phyloP scores from a whole-genome alignment of 2,888 invertebrate genomes.

The Marasmarcha lunaedactyla region DNA sequence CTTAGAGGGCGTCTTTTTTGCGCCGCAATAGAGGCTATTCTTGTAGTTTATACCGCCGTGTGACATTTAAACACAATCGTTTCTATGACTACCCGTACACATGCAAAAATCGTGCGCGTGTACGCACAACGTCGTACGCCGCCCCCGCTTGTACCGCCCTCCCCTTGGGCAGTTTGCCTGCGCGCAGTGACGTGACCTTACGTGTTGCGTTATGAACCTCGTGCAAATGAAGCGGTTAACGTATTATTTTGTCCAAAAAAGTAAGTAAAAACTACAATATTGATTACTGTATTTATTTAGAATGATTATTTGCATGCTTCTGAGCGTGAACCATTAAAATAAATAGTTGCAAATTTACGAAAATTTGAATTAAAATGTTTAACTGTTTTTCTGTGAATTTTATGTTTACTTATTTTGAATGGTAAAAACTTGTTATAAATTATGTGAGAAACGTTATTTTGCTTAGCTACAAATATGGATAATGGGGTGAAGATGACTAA shows the following conservation, averaged over 20 bases:
- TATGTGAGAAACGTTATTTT: conserved; percentile 2
- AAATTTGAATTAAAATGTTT: conserved; percentile 2
- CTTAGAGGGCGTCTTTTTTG: neutral
- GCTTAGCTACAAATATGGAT: no score
- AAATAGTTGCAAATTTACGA: neutral
- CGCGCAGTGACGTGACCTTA: neutral
- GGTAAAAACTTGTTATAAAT: neutral
- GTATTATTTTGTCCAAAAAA: conserved; percentile 1
- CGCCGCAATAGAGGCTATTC: neutral
- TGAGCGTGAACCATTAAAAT: neutral
- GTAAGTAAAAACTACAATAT: neutral
- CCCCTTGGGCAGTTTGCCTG: no score
- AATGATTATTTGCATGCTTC: no score
- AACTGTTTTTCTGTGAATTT: conserved; percentile 2
- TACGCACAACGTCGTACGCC: no score
- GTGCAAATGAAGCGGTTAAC: neutral
- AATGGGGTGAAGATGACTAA: no score
- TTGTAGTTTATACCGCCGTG: neutral
- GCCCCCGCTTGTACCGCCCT: no score
- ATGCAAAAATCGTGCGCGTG: neutral
- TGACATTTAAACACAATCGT: neutral
- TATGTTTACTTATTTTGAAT: conserved; percentile 4
- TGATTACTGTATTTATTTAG: no score
- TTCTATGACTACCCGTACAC: neutral
- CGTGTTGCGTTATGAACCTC: neutral